Evolutionary conservation across 2,797 vertebrate species (phyloP), one percentile per base, ranked within the genome.

Genomic region (Chelidonichthys spinosus): DNA sequence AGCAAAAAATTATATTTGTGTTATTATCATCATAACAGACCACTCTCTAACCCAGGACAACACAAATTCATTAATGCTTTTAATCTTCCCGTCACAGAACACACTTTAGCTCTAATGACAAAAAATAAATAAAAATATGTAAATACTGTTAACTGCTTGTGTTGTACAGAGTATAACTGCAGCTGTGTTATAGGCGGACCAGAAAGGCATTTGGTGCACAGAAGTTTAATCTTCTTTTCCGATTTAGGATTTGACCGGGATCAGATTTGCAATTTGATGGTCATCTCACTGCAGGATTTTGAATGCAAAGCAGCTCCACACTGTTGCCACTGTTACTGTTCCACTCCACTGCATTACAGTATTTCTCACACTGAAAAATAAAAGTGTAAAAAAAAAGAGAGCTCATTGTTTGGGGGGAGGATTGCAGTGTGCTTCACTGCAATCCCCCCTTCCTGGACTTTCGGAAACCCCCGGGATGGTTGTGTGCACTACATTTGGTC

Each of bases 191-290:
- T 47, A 74, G 75, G 52, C 4, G 2, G 69, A 63, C 50, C 67
- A 77, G 46, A 81, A 46, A 79, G 63, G 50, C 81, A 85, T 89
- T 89, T 86, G 80, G 80, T 73, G 40, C 78, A 63, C 43, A 44
- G n/a, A 74, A 60, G 66, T 85, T 87, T 90, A 92, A 92, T 92
- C 88, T 91, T 87, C 86, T 91, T 92, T 87, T 83, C 82, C 32
- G 85, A 82, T 90, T 88, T 89, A 85, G 90, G 88, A 88, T 92
- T 91, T 90, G 58, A 81, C 81, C 74, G 85, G 80, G 86, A 82
- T 87, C 79, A 86, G 87, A 85, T 61, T 65, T 82, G 40, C 49
- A 37, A 85, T 89, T 86, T 86, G 63, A 76, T 61, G 35, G 79
- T 81, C 73, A 74, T 67, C 70, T 67, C 74, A 65, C 35, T 2